Evolutionary conservation across 2,797 vertebrate genomes (phyloP).

Genomic region (Lepidocolaptes lacrymiger): DNA sequence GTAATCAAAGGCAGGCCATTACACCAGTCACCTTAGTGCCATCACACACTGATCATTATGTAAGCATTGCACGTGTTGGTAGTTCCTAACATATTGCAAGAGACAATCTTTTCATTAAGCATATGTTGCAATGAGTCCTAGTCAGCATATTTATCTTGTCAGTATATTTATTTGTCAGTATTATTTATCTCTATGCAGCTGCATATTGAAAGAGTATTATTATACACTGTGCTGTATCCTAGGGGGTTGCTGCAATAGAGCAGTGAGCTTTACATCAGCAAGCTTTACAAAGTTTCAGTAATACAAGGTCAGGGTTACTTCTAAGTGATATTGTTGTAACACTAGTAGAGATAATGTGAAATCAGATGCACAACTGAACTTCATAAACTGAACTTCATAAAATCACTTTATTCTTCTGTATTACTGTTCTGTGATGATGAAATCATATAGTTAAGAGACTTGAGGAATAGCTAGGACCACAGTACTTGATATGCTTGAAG

Average conservation of each 20-base stretch:
- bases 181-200: not conserved
- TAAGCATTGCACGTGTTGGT: not conserved
- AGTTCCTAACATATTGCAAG: not conserved
- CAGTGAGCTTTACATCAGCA: not conserved
- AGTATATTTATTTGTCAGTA: not conserved
- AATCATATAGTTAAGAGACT: not conserved
- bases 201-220: not conserved
- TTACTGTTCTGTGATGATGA: not conserved
- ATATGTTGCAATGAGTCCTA: not conserved
- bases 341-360: not conserved
- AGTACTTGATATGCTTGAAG: not conserved
- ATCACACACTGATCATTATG: not conserved
- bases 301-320: not conserved
- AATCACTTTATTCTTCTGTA: not conserved
- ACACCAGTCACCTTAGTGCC: not conserved
- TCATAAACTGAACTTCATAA: not conserved
- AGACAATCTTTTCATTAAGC: not conserved
- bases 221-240: not conserved
- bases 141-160: not conserved
- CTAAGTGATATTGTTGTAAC: not conserved
- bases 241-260: not conserved
- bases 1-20: not conserved
- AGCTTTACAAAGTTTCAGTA: not conserved
- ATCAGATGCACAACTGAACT: not conserved
- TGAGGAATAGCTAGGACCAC: not conserved